Percentiles rank a stretch among this genome's conserved stretches.
Conservation (phyloP, 1,140 invertebrate genomes). For the Penaeus indicus region DNA sequence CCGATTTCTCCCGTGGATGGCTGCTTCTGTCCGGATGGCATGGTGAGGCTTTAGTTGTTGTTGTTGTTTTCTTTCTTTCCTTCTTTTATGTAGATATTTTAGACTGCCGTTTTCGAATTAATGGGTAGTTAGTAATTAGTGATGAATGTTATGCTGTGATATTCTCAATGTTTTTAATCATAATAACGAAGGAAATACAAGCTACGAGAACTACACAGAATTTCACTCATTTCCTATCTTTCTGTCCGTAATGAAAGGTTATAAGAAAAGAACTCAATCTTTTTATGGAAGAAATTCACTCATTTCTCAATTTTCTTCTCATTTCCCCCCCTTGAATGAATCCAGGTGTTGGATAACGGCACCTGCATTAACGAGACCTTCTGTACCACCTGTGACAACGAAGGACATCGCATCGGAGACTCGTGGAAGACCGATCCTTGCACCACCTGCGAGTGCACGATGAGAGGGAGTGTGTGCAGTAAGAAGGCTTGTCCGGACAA, state of each 20-base stretch:
- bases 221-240: too few relatives aligned
- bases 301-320: too few relatives aligned
- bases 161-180: too few relatives aligned
- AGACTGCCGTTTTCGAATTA: too few relatives aligned
- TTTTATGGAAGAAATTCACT: too few relatives aligned
- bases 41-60: conserved; percentile 71
- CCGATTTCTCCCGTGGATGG: conserved; percentile 76
- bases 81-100: not conserved
- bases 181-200: too few relatives aligned
- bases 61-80: conserved; percentile 13
- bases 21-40: conserved; percentile 84
- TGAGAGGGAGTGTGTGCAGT: conserved; percentile 67
- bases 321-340: too few relatives aligned
- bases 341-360: conserved; percentile 75
- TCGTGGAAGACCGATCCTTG: conserved; percentile 79
- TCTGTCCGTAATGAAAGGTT: too few relatives aligned
- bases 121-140: too few relatives aligned
- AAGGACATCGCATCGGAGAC: conserved; percentile 77
- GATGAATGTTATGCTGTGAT: too few relatives aligned
- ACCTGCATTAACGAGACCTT: conserved; percentile 75
- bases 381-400: conserved; percentile 79
- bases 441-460: conserved; percentile 80
- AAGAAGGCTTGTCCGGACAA: conserved; percentile 60
- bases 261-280: too few relatives aligned
- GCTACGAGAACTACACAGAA: too few relatives aligned